Evolutionary conservation across 1,140 invertebrate species (phyloP), one percentile per base, ranked within the genome.

Genomic region (Paraescarpia echinospica): DNA sequence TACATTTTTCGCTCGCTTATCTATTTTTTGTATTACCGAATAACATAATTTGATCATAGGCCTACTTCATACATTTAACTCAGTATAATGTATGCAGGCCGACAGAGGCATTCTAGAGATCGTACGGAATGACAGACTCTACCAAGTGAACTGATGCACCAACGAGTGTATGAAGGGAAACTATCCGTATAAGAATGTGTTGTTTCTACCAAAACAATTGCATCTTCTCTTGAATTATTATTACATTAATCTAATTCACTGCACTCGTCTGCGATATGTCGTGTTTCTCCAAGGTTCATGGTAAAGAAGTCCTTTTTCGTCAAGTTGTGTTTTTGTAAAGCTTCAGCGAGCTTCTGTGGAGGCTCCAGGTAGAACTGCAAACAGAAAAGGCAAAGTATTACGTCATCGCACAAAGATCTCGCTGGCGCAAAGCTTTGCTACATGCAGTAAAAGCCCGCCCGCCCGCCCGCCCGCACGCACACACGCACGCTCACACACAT

Each of bases 341-440:
- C 48, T 91, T 92, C 59, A 48, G n/a, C 41, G 33, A 94, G 91
- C 35, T 93, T 91, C 34, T 92, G n/a, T 77, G 91, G 91, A 41
- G 93, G 93, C 35, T 93, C 91, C 89, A 94, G 90, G 48, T 93
- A 93, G 90, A 90, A 92, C 51, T 92, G 90, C 89, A 92, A 91
- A 92, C 33, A 91, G 27, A 90, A 90, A 33, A 93, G n/a, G 27
- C 34, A 33, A 27, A 90, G 2, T 77, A 18, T 77, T 27, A 77
- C 14, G 59, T 18, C 27, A 77, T 27, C 59, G 27, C 27, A 77
- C 48, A 51, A 51, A 18, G 48, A 18, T 51, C 8, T 51, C 18
- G 48, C 48, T 51, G 48, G 8, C 48, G 18, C 22, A 2, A 41
- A 22, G 35, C 35, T 34, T 18, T 41, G 59, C 33, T 77, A 92